A percentile compares a stretch with the other conserved stretches of the same genome.
Evolutionary conservation across 2,797 vertebrate genomes (phyloP).

Genomic region (Mycteria americana): DNA sequence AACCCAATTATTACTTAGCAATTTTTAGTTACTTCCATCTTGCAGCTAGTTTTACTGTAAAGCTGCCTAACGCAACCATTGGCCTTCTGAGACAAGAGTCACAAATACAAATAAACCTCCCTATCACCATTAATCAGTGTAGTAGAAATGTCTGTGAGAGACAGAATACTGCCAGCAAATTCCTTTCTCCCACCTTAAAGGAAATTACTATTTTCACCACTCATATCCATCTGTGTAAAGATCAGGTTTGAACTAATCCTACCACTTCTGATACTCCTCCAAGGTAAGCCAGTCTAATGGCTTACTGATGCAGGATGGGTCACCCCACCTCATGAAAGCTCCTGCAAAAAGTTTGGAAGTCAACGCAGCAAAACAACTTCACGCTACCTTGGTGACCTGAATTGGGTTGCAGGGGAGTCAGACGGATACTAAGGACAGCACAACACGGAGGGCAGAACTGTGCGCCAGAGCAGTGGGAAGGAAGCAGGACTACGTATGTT

Average conservation of each 20-base stretch:
- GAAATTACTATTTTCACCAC: not conserved
- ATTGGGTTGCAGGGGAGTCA: not conserved
- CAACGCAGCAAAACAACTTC: not conserved
- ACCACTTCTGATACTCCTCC: not conserved
- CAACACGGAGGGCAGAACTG: not conserved
- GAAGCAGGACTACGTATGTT: not conserved
- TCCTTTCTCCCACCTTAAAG: not conserved
- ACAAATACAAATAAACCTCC: not conserved
- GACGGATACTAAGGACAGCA: not conserved
- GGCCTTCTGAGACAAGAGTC: not conserved
- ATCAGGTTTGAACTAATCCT: not conserved
- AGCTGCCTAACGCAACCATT: not conserved
- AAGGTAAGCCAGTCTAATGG: not conserved
- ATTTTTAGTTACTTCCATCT: not conserved
- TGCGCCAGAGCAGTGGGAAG: not conserved
- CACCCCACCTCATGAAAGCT: not conserved
- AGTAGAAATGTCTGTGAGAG: not conserved
- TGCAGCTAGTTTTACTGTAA: not conserved
- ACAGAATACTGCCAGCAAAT: not conserved
- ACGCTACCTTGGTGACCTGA: not conserved
- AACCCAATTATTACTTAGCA: not conserved
- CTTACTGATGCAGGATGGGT: not conserved
- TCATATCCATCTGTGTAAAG: not conserved
- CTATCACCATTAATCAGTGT: not conserved
- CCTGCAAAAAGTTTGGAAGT: not conserved